Evolutionary conservation across 2,113 vertebrate genomes (phyloP), one percentile per base, ranked within the genome.

Genomic region (Coptodon rendalli): DNA sequence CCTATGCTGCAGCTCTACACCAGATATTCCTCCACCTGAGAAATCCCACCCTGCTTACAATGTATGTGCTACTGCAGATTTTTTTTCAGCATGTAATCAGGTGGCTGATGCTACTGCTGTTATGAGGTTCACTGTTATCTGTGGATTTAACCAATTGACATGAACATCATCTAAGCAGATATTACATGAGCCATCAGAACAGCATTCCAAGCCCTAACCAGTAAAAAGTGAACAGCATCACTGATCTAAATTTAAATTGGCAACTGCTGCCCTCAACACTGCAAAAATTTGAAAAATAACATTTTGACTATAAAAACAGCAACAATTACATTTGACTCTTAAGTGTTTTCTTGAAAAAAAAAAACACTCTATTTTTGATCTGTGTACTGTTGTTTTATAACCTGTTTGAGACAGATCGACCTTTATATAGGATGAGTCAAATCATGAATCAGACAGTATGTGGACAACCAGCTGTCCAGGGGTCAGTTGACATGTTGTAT

Each of bases 51-150:
- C n/a, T n/a, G n/a, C 34, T 66, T 66, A 1, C 61, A 66, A 66
- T 38, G 61, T 7, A 66, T 36, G n/a, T 24, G 0, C 61, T 38
- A 11, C 34, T 66, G 61, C 10, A 7, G 61, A 36, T n/a, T n/a
- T 56, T 3, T 0, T 22, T 38, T 7, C 2, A 38, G 10, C 6
- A 38, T 66, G 61, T 38, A 6, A 66, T 38, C 61, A 66, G 11
- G 0, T 66, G 34, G 38, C 61, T n/a, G 34, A 22, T 22, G 19
- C 61, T 66, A 12, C 61, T 38, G 61, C 34, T 66, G 61, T 0
- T 22, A 66, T 22, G 61, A 43, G 38, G 12, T 71, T 43, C 36
- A 43, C 36, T 24, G n/a, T 0, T 40, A 22, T 40, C 12, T 71
- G 63, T 40, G 36, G 63, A 40, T 71, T 71, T 71, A 71, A 71